Evolutionary conservation across 1,140 invertebrate genomes (phyloP).

Genomic region (Neocloeon triangulifer): DNA sequence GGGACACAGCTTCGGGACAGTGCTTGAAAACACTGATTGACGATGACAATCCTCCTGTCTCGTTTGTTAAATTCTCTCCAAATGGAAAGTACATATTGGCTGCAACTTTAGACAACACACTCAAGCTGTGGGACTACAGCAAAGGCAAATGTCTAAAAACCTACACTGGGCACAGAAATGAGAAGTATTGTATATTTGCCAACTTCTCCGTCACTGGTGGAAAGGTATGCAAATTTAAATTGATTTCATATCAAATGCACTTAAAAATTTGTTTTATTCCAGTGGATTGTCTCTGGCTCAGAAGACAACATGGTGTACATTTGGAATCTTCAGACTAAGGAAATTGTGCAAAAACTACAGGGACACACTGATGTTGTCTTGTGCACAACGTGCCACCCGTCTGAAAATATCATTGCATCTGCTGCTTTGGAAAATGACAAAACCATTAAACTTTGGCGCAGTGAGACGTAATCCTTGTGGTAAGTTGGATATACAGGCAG

Average conservation of each 20-base stretch:
- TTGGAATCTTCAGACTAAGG: slow-evolving; percentile 99
- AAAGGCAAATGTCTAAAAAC: slow-evolving; percentile 95
- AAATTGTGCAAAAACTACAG: slow-evolving; percentile 92
- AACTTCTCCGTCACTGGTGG: slow-evolving; percentile 99
- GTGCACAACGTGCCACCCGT: slow-evolving; percentile 95
- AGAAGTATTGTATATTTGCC: slow-evolving; percentile 99
- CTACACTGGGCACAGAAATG: slow-evolving; percentile 94
- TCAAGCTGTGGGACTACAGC: slow-evolving; percentile 98
- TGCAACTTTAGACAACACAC: slow-evolving; percentile 91
- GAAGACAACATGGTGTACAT: slow-evolving; percentile 99
- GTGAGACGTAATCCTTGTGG: slow-evolving; percentile 91
- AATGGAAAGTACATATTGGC: slow-evolving; percentile 99
- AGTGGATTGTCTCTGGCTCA: slow-evolving; percentile 99
- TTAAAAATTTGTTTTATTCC: slow-evolving; percentile 15
- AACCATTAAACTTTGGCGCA: slow-evolving; percentile 98
- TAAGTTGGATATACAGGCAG: no score
- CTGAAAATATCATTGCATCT: slow-evolving; percentile 97
- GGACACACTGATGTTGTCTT: slow-evolving; percentile 96
- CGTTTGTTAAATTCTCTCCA: slow-evolving; percentile 99
- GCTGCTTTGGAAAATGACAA: slow-evolving; percentile 97
- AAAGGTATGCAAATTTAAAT: slow-evolving; percentile 37
- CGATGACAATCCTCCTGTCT: slow-evolving; percentile 94
- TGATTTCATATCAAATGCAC: slow-evolving; percentile 4
- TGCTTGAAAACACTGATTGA: slow-evolving; percentile 93
- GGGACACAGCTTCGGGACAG: slow-evolving; percentile 98